Percentiles rank a stretch among this genome's conserved stretches.
phyloP scores from a whole-genome alignment of 2,113 vertebrate species.

The Corapipo altera region DNA sequence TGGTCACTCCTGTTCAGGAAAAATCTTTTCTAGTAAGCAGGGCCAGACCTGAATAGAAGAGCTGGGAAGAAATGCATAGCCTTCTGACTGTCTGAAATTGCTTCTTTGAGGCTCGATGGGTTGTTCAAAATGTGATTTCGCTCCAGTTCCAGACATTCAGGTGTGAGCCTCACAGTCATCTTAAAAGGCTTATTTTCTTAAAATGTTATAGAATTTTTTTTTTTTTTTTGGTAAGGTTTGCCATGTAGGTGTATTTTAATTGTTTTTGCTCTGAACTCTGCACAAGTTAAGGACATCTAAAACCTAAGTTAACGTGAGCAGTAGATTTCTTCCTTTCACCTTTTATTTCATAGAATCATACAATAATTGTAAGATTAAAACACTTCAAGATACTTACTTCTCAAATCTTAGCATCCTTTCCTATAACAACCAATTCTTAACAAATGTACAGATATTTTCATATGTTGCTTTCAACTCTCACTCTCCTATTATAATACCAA shows the following conservation, averaged over 20 bases:
- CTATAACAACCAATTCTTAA: not conserved
- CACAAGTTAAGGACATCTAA: not conserved
- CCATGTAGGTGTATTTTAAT: not conserved
- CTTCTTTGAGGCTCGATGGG: not conserved
- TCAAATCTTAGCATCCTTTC: not conserved
- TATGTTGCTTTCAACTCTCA: not conserved
- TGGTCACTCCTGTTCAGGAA: not conserved
- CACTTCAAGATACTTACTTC: not conserved
- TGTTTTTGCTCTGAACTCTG: not conserved
- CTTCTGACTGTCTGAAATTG: not conserved
- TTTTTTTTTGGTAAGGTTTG: not conserved
- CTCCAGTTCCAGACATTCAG: not conserved
- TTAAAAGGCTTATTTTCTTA: not conserved
- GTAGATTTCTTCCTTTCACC: not conserved
- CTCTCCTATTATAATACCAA: not conserved
- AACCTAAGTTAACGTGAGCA: not conserved
- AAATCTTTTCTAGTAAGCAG: not conserved
- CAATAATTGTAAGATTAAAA: not conserved
- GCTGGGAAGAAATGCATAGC: not conserved
- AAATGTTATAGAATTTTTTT: not conserved
- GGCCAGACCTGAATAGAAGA: not conserved
- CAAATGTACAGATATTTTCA: not conserved
- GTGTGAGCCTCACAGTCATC: not conserved
- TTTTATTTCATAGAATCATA: not conserved
- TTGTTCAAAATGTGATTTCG: not conserved